A percentile compares a stretch with the other conserved stretches of the same genome.
Conservation (phyloP, 92 coral and sea anemone species). For the Phenganax stokvisi region DNA sequence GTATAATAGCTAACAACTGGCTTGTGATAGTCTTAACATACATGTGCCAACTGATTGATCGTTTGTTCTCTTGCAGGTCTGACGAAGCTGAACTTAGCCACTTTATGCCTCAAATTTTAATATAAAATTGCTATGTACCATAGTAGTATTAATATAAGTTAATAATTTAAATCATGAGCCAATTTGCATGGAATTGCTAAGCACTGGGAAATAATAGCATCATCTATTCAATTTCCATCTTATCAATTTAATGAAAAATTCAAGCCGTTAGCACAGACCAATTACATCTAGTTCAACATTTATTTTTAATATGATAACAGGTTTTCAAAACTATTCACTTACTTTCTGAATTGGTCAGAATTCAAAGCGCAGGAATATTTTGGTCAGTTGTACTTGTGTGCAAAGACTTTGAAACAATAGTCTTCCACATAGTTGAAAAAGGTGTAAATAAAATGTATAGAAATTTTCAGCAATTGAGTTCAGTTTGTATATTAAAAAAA, state of each 20-base stretch:
- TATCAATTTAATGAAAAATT: neutral
- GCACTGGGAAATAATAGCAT: neutral
- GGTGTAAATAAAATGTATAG: neutral
- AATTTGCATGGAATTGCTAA: neutral
- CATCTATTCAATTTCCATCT: neutral
- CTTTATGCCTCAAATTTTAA: neutral
- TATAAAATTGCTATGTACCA: constrained; percentile 23
- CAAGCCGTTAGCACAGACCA: neutral
- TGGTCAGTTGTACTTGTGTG: too few species aligned
- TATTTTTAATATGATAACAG: too few species aligned
- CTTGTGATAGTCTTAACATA: too few species aligned
- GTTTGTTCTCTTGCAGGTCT: constrained; percentile 21
- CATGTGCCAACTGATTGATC: neutral
- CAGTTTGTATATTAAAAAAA: neutral
- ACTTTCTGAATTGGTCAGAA: too few species aligned
- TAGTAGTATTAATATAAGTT: constrained; percentile 38
- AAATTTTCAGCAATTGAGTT: neutral
- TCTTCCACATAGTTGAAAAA: neutral
- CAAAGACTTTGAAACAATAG: neutral
- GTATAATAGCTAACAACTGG: too few species aligned
- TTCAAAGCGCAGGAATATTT: too few species aligned
- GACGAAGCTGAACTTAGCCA: neutral
- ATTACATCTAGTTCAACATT: neutral
- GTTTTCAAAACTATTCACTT: too few species aligned
- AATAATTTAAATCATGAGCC: constrained; percentile 11